A percentile compares a stretch with the other conserved stretches of the same genome.
phyloP scores from a whole-genome alignment of 2,113 vertebrate genomes.

The Paralichthys olivaceus region DNA sequence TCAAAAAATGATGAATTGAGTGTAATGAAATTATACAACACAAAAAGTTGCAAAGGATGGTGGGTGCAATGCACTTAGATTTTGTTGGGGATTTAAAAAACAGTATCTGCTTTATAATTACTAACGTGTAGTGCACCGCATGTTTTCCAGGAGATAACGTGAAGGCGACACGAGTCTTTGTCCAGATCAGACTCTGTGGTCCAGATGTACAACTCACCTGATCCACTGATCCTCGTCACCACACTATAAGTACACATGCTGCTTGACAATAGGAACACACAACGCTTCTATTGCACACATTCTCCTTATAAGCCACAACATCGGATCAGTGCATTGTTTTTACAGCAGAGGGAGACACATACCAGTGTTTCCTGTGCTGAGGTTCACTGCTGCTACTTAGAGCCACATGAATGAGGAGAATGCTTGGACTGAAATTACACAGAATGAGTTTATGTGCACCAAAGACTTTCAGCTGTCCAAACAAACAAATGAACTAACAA shows the following conservation, averaged over 20 bases:
- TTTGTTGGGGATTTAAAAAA: too few species aligned
- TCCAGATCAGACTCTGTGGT: not conserved
- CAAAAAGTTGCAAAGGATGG: too few species aligned
- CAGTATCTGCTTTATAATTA: too few species aligned
- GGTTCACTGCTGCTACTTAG: not conserved
- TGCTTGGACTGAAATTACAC: not conserved
- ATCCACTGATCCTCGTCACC: too few species aligned
- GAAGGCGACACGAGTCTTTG: not conserved
- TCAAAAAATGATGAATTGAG: too few species aligned
- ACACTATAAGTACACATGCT: not conserved
- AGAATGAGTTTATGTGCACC: not conserved
- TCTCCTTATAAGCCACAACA: not conserved
- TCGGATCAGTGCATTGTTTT: not conserved
- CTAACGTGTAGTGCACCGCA: too few species aligned
- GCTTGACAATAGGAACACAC: not conserved
- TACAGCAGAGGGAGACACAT: slow-evolving; percentile 66
- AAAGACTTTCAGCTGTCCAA: not conserved
- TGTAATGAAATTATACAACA: too few species aligned
- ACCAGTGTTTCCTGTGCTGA: not conserved
- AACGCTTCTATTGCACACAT: too few species aligned
- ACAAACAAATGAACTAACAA: not conserved
- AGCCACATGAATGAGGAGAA: not conserved
- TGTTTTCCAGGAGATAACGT: not conserved
- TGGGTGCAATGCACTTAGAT: too few species aligned
- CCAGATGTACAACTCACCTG: too few species aligned